These are phyloP conservation scores for Botia almorhae DNA, from an alignment of 2,797 vertebrate genomes.

Conservation along the genomic window DNA sequence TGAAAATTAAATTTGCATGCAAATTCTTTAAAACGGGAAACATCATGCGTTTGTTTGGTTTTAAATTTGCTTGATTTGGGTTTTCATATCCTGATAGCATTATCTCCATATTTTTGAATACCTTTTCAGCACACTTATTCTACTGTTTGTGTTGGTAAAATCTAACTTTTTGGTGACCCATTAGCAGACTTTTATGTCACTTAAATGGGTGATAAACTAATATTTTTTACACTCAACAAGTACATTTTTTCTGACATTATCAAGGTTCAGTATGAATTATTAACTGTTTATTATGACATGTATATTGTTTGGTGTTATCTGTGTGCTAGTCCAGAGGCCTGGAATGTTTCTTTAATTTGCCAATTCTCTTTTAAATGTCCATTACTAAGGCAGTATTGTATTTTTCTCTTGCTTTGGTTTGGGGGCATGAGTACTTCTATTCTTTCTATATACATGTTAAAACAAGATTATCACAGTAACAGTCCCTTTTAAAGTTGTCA, in stretches of 20 bases:
- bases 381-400: conserved; percentile 53
- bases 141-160: conserved; percentile 37
- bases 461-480: conserved; percentile 42
- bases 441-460: conserved; percentile 48
- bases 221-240: conserved; percentile 25
- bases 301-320: conserved; percentile 41
- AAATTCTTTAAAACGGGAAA: conserved; percentile 26
- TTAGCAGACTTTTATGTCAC: conserved; percentile 26
- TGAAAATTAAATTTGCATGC: conserved; percentile 46
- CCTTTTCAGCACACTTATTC: conserved; percentile 16
- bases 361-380: conserved; percentile 41
- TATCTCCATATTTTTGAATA: conserved; percentile 30
- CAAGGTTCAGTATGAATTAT: conserved; percentile 21
- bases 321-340: conserved; percentile 50
- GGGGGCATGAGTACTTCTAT: conserved; percentile 47
- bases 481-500: conserved; percentile 51
- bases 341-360: conserved; percentile 48
- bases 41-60: conserved; percentile 28
- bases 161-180: conserved; percentile 22
- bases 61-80: conserved; percentile 31
- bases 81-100: conserved; percentile 4
- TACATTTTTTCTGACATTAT: conserved; percentile 38
- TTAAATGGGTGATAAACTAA: conserved; percentile 20
- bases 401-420: conserved; percentile 52
- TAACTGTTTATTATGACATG: conserved; percentile 42